Percentiles rank a stretch among this genome's conserved stretches.
phyloP scores from a whole-genome alignment of 2,113 vertebrate genomes.

The Paralichthys olivaceus region DNA sequence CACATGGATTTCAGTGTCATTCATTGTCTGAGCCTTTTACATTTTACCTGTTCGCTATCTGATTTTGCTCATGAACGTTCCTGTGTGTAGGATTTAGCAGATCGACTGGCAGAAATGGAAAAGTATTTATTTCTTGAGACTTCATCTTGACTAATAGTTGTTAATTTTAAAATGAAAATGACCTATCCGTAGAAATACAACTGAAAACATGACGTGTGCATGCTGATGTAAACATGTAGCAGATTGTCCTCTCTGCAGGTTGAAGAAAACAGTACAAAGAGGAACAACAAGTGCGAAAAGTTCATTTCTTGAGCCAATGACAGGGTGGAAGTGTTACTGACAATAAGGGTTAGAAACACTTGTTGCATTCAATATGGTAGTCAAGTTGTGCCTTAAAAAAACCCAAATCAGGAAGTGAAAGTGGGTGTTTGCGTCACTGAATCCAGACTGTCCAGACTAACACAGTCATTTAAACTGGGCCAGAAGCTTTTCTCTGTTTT shows the following conservation, averaged over 20 bases:
- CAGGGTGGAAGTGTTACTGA: not conserved
- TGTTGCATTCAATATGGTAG: not conserved
- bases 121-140: too few species aligned
- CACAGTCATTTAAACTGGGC: not conserved
- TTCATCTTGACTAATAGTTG: not conserved
- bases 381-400: not conserved
- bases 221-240: not conserved
- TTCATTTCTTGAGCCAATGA: not conserved
- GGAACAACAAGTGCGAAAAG: not conserved
- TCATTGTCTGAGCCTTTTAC: too few species aligned
- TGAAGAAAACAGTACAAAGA: not conserved
- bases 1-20: too few species aligned
- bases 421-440: not conserved
- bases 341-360: not conserved
- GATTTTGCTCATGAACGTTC: too few species aligned
- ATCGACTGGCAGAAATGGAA: too few species aligned
- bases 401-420: not conserved
- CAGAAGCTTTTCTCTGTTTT: too few species aligned
- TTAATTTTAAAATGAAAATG: not conserved
- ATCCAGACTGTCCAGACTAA: not conserved
- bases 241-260: not conserved
- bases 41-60: not conserved
- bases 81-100: too few species aligned
- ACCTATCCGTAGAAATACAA: not conserved
- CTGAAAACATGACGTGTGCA: not conserved